phyloP scores from a whole-genome alignment of 2,113 vertebrate genomes.

The Tapirus terrestris region DNA sequence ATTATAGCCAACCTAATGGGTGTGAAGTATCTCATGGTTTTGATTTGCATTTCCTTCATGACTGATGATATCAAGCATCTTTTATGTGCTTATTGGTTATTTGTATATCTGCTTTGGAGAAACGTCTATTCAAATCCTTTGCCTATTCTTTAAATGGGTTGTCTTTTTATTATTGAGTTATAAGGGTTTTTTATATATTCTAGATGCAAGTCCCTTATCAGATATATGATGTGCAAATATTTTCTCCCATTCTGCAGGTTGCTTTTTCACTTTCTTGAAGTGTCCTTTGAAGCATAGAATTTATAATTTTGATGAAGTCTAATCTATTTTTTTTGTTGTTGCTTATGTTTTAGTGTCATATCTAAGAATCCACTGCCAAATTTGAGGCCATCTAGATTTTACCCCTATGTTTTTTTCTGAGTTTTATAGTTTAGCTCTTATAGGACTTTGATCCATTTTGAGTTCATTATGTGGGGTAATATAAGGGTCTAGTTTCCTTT shows the following conservation, averaged over 20 bases:
- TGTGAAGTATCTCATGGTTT: neutral
- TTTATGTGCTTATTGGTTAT: neutral
- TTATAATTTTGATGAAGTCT: neutral
- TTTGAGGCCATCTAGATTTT: neutral
- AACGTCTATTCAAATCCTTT: neutral
- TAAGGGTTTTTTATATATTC: neutral
- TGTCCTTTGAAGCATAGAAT: neutral
- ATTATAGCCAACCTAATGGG: neutral
- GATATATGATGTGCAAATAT: neutral
- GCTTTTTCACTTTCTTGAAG: neutral
- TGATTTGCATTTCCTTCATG: conserved; percentile 13
- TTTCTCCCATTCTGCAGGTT: neutral
- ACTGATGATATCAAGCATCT: neutral
- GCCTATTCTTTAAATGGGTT: neutral
- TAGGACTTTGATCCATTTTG: neutral
- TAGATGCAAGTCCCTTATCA: neutral
- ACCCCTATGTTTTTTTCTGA: neutral
- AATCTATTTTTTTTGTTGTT: neutral
- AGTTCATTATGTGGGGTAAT: neutral
- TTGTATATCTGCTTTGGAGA: neutral
- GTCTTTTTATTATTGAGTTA: neutral
- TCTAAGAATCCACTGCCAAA: neutral
- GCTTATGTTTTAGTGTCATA: neutral
- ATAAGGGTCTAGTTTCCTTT: neutral
- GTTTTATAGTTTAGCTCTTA: neutral